Evolutionary conservation across 1,140 invertebrate genomes (phyloP).

Genomic region (Eupristina koningsbergeri): DNA sequence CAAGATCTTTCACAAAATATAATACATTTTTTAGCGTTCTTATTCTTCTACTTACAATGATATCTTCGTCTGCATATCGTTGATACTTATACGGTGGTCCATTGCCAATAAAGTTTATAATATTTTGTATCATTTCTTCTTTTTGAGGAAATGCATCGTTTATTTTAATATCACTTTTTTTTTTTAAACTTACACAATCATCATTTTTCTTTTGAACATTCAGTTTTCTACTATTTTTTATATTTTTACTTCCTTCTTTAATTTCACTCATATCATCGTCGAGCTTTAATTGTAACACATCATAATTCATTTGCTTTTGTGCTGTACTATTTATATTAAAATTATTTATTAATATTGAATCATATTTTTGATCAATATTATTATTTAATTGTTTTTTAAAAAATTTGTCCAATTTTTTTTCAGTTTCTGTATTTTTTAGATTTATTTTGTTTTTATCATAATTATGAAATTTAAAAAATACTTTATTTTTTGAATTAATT

Average conservation of each 20-base stretch:
- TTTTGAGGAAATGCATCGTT: not conserved
- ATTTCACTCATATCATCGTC: not conserved
- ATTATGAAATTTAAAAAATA: not conserved
- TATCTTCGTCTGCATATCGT: constrained; percentile 46
- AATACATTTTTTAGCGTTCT: constrained; percentile 55
- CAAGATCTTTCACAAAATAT: constrained; percentile 57
- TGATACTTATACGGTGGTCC: constrained; percentile 54
- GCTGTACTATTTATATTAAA: not conserved
- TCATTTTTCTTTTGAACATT: not conserved
- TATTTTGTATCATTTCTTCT: not conserved
- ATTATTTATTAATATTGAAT: not conserved
- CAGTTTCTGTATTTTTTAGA: not conserved
- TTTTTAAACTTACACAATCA: not conserved
- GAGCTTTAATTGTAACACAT: not conserved
- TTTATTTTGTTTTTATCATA: not conserved
- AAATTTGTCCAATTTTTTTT: not conserved
- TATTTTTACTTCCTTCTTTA: not conserved
- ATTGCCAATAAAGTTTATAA: not conserved
- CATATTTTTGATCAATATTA: not conserved
- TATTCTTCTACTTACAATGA: constrained; percentile 35
- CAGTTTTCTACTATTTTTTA: not conserved
- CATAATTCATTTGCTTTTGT: not conserved
- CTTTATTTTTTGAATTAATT: not conserved
- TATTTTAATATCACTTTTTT: not conserved
- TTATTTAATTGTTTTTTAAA: not conserved